Evolutionary conservation across 2,888 invertebrate species (phyloP), one percentile per base, ranked within the genome.

Genomic region (Scaptomyza parva): DNA sequence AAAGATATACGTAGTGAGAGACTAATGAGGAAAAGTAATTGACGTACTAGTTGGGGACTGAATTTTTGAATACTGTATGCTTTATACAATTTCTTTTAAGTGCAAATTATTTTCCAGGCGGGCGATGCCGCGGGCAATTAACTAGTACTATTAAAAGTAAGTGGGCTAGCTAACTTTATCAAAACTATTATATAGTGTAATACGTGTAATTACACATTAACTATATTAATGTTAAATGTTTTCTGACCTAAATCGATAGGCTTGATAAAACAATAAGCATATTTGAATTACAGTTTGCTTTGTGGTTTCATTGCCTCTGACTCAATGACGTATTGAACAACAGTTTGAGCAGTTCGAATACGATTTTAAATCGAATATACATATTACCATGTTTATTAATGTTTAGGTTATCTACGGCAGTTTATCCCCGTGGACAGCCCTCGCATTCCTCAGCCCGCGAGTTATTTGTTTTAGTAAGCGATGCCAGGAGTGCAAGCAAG

Each of bases 371-470:
- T 44, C 11, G 1, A 24, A 35, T 3, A 11, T 12, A 9, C 22
- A 50, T 28, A n/a, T 17, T 5, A 14, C 6, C 2, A 12, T 2
- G 7, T 35, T n/a, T 24, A 26, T 44, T n/a, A 9, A 24, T 14
- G 9, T 18, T 37, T 12, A 8, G 44, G 11, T n/a, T 55, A 50
- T 53, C 41, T 30, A 22, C 17, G 47, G 40, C 41, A 48, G 30
- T 20, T 24, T 70, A 58, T 58, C 37, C 50, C 51, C 63, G 18
- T 47, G 57, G 41, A 40, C 35, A 58, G 72, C 86, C 86, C 83
- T 78, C 67, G 80, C 84, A 79, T 80, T 80, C 86, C 82, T 55
- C 45, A 35, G 71, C 68, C 78, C 83, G 45, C 66, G 45, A 82
- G 88, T 54, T 87, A 72, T 87, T 78, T 78, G 83, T 68, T 85